Conservation (phyloP, 2,113 vertebrate species). For the Oostethus manadensis region DNA sequence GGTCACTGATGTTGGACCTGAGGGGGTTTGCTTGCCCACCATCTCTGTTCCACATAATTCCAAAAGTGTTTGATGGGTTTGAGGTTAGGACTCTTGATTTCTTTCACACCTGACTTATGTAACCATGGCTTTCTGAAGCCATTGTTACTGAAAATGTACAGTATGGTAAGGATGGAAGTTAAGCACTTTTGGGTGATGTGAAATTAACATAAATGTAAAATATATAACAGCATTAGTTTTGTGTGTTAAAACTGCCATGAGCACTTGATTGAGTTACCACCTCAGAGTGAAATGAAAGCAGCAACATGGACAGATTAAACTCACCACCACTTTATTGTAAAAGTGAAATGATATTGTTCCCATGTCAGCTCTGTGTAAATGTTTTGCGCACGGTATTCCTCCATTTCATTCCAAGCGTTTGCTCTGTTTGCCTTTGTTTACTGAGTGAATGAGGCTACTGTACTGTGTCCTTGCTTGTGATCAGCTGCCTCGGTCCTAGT, state of each 20-base stretch:
- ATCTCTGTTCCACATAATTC: too few relatives aligned
- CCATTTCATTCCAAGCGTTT: conserved; percentile 44
- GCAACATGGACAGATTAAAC: conserved; percentile 35
- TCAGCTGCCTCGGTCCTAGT: conserved; percentile 23
- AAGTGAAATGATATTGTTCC: conserved; percentile 65
- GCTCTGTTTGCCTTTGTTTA: conserved; percentile 69
- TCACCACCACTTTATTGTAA: conserved; percentile 58
- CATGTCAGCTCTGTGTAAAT: conserved; percentile 67
- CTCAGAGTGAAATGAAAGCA: conserved; percentile 17
- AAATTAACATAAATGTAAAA: conserved; percentile 6
- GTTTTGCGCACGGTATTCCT: conserved; percentile 57
- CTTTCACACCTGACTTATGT: too few relatives aligned
- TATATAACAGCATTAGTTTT: conserved; percentile 19
- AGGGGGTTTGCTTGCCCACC: too few relatives aligned
- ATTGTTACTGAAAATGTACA: too few relatives aligned
- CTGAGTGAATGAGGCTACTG: conserved; percentile 58
- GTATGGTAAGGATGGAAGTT: too few relatives aligned
- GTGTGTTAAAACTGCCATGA: conserved; percentile 15
- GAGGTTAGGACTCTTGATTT: too few relatives aligned
- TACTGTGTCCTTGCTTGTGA: conserved; percentile 46
- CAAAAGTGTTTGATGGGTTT: neutral
- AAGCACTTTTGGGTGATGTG: neutral
- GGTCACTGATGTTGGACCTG: too few relatives aligned
- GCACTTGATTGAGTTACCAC: conserved; percentile 51
- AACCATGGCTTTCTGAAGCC: too few relatives aligned